phyloP scores from a whole-genome alignment of 2,113 vertebrate species.

The Mustelus asterias region DNA sequence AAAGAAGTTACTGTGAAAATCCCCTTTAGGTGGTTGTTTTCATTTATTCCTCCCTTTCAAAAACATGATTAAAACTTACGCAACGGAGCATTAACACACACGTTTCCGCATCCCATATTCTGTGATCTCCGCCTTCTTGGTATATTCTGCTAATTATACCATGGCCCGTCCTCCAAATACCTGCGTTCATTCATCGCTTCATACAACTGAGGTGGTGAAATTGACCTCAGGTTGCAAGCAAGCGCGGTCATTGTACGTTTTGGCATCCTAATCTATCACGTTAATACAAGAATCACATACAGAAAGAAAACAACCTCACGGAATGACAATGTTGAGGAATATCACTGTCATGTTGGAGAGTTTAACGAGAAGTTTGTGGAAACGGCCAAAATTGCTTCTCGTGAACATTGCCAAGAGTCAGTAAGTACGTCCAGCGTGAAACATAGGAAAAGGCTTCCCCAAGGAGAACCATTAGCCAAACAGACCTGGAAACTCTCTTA shows the following conservation, averaged over 20 bases:
- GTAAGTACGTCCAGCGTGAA: background rate
- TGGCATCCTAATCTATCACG: background rate
- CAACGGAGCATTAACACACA: background rate
- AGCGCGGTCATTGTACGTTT: background rate
- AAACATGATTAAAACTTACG: background rate
- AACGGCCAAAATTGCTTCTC: background rate
- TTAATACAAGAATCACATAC: background rate
- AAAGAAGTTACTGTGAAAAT: too few relatives aligned
- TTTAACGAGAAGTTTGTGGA: background rate
- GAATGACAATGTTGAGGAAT: background rate
- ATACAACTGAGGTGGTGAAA: background rate
- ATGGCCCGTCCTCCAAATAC: background rate
- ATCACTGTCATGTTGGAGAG: background rate
- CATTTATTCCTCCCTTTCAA: background rate
- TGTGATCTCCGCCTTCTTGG: background rate
- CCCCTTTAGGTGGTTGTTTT: background rate
- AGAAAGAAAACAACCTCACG: background rate
- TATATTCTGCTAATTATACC: background rate
- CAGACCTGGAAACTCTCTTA: background rate
- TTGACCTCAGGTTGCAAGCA: background rate
- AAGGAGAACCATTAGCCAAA: background rate
- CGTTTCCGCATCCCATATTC: background rate
- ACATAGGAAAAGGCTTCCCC: background rate
- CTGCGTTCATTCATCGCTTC: background rate
- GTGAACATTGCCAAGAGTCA: background rate